Evolutionary conservation across 2,113 vertebrate genomes (phyloP), one percentile per base, ranked within the genome.

Genomic region (Pholis gunnellus): DNA sequence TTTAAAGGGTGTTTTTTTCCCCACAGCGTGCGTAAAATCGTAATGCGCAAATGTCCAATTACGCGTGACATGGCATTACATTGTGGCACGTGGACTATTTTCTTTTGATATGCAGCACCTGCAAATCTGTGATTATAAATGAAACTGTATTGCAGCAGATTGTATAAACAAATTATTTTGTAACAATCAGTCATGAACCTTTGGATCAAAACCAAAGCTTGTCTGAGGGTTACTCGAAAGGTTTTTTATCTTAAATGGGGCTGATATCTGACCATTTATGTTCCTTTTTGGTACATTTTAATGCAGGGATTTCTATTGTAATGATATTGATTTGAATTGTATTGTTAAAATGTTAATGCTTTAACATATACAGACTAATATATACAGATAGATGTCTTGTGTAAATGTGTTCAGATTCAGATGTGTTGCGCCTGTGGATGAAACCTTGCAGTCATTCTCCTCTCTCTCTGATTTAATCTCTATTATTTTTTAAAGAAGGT

Each of bases 31-130:
- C 56, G 1, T 15, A 38, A 75, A 73, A 74, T 18, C 17, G 29
- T 1, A 17, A 59, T 5, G 71, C 20, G 15, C 50, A 20, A 42
- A 15, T 59, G 15, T 60, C 25, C 22, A 57, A 18, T 72, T 61
- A n/a, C 46, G 22, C 38, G 20, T 1, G 0, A 9, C 1, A 0
- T 31, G 20, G 0, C 5, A 2, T 6, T 11, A 9, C 10, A 36
- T 42, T 7, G 10, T 14, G 7, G 36, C 25, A 15, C 36, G 5
- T 2, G 20, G 22, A 7, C 4, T 6, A 9, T 9, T 50, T 79
- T 34, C 5, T 48, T 34, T 54, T 18, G 0, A 67, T n/a, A 31
- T 27, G 36, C n/a, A 42, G 22, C 50, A 29, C 56, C 1, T 14
- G 5, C 56, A 52, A 25, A 20, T 1, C 29, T 11, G 31, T 5